Base-by-base conservation (phyloP, 2,888 invertebrate genomes). In the Sericinus montela region DNA sequence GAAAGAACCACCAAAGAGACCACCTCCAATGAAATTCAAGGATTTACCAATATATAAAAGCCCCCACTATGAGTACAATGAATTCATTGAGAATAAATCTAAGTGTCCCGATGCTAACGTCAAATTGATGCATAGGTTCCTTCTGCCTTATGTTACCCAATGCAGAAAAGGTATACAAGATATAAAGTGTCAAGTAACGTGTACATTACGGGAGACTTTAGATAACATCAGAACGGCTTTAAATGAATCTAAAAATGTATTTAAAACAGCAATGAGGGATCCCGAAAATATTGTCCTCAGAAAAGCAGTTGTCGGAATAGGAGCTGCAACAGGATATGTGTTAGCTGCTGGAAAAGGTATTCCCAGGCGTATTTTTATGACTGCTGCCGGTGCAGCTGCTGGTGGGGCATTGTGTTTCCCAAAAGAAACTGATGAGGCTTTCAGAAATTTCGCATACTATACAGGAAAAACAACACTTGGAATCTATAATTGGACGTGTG, bases 41-140 rank as follows among this genome's bases (percentile, higher is more conserved):
- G 83, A 85, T 1, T 53, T 86, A 0, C 76, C 83, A 0, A 13
- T 82, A 0, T 81, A 84, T 58, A 48, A 64, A 39, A 59, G 65
- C 1, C 83, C 80, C 0, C 80, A 83, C 45, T 57, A 59, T 8
- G 72, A 75, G 1, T 83, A 81, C 51, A 77, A 80, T 48, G 67
- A 77, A 0, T 69, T 69, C 3, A 0, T 62, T 0, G 69, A 56
- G 38, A 60, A 66, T 0, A 53, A 62, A 38, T 41, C 58, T 0
- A 71, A 60, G 50, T 79, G 79, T 29, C 69, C 75, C 0, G 66
- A 67, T 0, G 41, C 55, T 0, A 62, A 79, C 1, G 58, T 56
- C 0, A 81, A 72, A 38, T 14, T 81, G 1, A 0, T 78, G 0
- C 80, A 80, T 0, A 53, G 56, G 4, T 65, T 55, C 6, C 40